These are phyloP conservation scores for Bemisia tabaci DNA, from an alignment of 1,140 invertebrate genomes.

Conservation along the genomic window DNA sequence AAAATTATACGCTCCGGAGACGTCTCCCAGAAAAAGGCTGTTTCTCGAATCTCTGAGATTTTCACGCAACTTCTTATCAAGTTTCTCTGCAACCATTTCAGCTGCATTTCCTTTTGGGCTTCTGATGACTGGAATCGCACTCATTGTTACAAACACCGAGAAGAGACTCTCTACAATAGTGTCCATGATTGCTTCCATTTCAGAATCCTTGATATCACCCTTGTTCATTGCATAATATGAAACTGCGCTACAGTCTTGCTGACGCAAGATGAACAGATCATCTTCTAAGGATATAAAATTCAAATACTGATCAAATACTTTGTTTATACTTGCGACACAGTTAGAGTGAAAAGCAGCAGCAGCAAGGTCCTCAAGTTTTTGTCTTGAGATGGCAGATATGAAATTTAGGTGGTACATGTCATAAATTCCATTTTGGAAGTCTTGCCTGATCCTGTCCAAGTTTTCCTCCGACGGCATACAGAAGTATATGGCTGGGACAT, in stretches of 20 bases:
- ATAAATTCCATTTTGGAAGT: slow-evolving; percentile 83
- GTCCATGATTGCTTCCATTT: slow-evolving; percentile 92
- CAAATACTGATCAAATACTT: slow-evolving; percentile 93
- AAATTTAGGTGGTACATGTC: slow-evolving; percentile 96
- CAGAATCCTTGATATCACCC: slow-evolving; percentile 86
- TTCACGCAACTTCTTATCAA: slow-evolving; percentile 93
- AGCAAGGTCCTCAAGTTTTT: slow-evolving; percentile 92
- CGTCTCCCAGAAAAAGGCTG: slow-evolving; percentile 83
- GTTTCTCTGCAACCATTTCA: slow-evolving; percentile 92
- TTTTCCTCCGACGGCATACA: slow-evolving; percentile 96
- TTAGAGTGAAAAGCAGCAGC: slow-evolving; percentile 76
- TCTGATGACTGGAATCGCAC: slow-evolving; percentile 88
- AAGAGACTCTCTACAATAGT: slow-evolving; percentile 92
- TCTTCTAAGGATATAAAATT: slow-evolving; percentile 98
- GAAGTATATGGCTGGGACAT: slow-evolving; percentile 98
- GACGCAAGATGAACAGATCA: slow-evolving; percentile 87
- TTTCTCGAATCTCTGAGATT: slow-evolving; percentile 94
- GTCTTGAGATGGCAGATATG: slow-evolving; percentile 86
- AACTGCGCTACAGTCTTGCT: slow-evolving; percentile 77
- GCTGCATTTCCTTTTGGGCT: slow-evolving; percentile 93
- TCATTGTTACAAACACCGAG: slow-evolving; percentile 82
- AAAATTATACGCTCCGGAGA: slow-evolving; percentile 45
- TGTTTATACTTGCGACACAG: slow-evolving; percentile 78
- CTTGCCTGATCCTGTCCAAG: slow-evolving; percentile 82
- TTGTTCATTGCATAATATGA: slow-evolving; percentile 95